These are phyloP conservation scores for Caretta caretta DNA, from an alignment of 2,113 vertebrate genomes.

Conservation along the genomic window DNA sequence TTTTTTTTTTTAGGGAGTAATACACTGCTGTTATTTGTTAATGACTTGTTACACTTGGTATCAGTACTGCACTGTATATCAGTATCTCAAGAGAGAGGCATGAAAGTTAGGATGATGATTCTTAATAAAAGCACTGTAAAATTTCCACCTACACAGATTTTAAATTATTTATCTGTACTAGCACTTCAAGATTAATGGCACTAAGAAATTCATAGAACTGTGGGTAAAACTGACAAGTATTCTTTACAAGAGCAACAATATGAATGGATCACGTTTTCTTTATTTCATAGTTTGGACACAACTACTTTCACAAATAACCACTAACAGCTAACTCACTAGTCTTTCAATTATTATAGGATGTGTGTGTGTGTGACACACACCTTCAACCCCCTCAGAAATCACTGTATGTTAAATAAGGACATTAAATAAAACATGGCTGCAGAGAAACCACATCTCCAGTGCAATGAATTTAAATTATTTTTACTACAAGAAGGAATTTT, in stretches of 20 bases:
- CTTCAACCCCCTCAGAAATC: neutral
- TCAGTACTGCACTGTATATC: neutral
- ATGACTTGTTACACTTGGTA: neutral
- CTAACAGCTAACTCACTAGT: neutral
- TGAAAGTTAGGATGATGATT: neutral
- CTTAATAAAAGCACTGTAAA: neutral
- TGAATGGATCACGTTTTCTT: neutral
- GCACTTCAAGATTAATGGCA: neutral
- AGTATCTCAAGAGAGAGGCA: neutral
- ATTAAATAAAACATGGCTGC: neutral
- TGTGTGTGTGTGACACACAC: neutral
- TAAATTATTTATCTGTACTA: neutral
- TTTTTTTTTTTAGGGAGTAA: neutral
- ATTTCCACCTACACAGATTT: neutral
- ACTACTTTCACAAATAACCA: neutral
- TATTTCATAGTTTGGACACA: neutral
- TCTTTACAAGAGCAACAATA: neutral
- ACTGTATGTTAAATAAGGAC: neutral
- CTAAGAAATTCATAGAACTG: constrained; percentile 5
- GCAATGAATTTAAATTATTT: neutral
- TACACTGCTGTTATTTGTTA: constrained; percentile 4
- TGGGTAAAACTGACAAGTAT: neutral
- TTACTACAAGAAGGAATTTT: neutral
- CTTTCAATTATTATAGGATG: neutral
- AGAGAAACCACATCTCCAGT: neutral